phyloP scores from a whole-genome alignment of 2,888 invertebrate genomes.

The Quadroppia sp. region DNA sequence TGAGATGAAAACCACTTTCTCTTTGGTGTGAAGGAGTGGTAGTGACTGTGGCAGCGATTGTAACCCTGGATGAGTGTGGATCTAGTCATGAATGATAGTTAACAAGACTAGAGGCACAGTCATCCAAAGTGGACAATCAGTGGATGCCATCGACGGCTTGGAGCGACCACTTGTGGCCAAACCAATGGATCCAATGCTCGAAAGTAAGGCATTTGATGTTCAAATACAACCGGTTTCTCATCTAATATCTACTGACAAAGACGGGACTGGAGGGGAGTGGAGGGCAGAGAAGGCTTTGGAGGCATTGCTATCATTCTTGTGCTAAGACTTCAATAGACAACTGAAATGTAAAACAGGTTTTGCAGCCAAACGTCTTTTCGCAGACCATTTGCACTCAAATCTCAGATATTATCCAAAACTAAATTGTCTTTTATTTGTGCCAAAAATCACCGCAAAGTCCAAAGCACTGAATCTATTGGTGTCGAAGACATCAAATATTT shows the following conservation, averaged over 20 bases:
- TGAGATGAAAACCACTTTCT: no score
- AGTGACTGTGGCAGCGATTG: conserved; percentile 10
- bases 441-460: background rate
- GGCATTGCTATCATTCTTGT: conserved; percentile 13
- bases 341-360: background rate
- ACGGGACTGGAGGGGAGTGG: no score
- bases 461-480: no score
- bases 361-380: background rate
- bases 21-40: no score
- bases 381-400: background rate
- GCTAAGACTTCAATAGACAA: background rate
- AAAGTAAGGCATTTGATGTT: no score
- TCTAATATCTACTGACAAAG: no score
- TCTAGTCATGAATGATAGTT: conserved; percentile 41
- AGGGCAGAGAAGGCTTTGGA: no score
- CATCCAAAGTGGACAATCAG: conserved; percentile 28
- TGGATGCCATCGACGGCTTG: background rate
- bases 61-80: conserved; percentile 43
- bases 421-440: conserved; percentile 16
- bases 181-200: no score
- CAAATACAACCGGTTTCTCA: no score
- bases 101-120: conserved; percentile 39
- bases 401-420: background rate
- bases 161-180: no score
- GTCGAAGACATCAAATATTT: no score